Conservation (phyloP, 2,888 invertebrate genomes). For the Chelonus formosanus region DNA sequence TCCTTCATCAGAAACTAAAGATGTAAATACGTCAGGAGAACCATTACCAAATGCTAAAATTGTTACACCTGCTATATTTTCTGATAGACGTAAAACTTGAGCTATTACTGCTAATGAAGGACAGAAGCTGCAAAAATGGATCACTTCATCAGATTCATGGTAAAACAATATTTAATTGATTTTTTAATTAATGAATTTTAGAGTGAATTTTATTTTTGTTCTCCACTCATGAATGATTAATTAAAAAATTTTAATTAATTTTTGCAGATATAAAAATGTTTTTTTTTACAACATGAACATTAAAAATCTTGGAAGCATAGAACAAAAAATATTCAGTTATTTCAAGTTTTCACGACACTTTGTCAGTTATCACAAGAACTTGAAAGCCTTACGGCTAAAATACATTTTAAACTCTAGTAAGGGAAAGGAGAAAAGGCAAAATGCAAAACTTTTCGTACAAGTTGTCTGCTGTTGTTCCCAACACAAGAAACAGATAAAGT, state of each 20-base stretch:
- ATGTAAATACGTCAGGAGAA: slow-evolving; percentile 75
- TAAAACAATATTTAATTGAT: not conserved
- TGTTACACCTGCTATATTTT: slow-evolving; percentile 73
- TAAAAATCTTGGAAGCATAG: too few species aligned
- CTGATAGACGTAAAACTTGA: slow-evolving; percentile 65
- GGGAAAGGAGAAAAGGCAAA: not conserved
- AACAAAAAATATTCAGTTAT: not conserved
- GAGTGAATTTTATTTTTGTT: too few species aligned
- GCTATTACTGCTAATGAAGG: slow-evolving; percentile 68
- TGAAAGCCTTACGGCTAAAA: not conserved
- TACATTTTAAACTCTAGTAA: not conserved
- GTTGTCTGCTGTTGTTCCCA: slow-evolving; percentile 69
- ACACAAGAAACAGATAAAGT: slow-evolving; percentile 67
- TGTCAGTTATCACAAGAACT: slow-evolving; percentile 21
- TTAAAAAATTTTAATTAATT: too few species aligned
- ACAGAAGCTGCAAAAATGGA: slow-evolving; percentile 65
- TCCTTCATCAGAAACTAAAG: slow-evolving; percentile 67
- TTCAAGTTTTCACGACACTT: slow-evolving; percentile 5
- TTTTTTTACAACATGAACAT: too few species aligned
- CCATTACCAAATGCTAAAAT: slow-evolving; percentile 77
- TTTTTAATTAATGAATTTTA: not conserved
- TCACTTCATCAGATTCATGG: not conserved
- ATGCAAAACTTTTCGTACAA: slow-evolving; percentile 64
- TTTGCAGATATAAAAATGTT: too few species aligned
- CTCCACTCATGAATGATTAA: too few species aligned